Conservation (phyloP, 2,113 vertebrate genomes). For the Cranoglanis bouderius region DNA sequence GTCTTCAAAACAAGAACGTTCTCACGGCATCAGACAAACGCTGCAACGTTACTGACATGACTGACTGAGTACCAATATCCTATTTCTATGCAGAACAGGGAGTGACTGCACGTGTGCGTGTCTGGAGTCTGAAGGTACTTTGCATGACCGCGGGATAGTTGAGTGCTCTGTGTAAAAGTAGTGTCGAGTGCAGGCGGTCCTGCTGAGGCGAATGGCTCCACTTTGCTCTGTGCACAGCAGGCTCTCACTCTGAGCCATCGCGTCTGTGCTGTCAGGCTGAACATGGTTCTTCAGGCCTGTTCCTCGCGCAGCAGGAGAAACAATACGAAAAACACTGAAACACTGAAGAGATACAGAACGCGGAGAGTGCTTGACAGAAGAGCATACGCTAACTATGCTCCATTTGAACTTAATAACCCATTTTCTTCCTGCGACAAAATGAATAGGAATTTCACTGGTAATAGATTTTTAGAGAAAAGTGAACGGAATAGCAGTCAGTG, state of each 20-base stretch:
- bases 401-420: slow-evolving; percentile 13
- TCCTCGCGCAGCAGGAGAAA: not conserved
- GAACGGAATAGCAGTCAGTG: not conserved
- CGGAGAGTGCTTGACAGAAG: not conserved
- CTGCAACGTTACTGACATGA: not conserved
- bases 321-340: not conserved
- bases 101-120: not conserved
- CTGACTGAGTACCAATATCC: not conserved
- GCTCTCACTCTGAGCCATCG: not conserved
- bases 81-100: not conserved
- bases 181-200: not conserved
- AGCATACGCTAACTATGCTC: slow-evolving; percentile 7
- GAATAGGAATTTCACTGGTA: not conserved
- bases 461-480: not conserved
- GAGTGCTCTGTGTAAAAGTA: slow-evolving; percentile 6
- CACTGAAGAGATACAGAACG: not conserved
- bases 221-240: slow-evolving; percentile 7
- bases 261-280: slow-evolving; percentile 11
- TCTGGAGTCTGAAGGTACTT: not conserved
- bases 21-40: not conserved
- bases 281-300: not conserved
- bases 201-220: slow-evolving; percentile 25
- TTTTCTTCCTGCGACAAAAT: not conserved
- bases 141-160: not conserved
- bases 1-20: not conserved